Conservation (phyloP, 2,888 invertebrate species). For the Siphlonurus alternatus region DNA sequence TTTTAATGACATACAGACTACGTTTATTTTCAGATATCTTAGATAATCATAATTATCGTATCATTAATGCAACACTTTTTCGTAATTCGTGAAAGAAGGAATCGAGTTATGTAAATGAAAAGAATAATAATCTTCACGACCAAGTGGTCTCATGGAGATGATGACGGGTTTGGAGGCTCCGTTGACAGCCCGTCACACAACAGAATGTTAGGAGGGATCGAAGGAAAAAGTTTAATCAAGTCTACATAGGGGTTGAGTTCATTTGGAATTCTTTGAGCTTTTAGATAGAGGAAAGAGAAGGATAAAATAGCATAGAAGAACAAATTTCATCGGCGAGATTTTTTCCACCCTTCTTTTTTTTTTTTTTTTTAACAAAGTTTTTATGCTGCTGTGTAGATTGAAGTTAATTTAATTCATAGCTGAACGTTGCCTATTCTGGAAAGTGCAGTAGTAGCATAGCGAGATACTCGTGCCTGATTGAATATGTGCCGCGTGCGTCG, state of each 20-base stretch:
- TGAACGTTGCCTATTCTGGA: background rate
- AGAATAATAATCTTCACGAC: no score
- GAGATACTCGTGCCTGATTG: background rate
- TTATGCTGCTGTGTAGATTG: constrained; percentile 18
- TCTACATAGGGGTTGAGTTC: background rate
- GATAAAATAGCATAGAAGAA: constrained; percentile 16
- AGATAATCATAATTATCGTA: no score
- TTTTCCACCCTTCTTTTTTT: constrained; percentile 14
- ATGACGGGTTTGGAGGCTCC: no score
- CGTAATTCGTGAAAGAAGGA: no score
- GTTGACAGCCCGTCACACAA: background rate
- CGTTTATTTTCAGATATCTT: no score
- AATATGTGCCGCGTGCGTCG: background rate
- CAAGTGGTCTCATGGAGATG: no score
- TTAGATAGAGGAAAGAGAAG: background rate
- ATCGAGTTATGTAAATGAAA: no score
- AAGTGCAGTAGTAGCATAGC: background rate
- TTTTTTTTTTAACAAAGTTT: background rate
- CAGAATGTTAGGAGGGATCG: background rate
- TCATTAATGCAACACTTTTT: no score
- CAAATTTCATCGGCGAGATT: constrained; percentile 25
- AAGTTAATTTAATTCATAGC: constrained; percentile 1
- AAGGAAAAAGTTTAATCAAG: background rate
- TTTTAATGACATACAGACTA: no score
- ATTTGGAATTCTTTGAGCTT: background rate